Base-by-base conservation (phyloP, 1,140 invertebrate genomes). In the Drosophila sechellia region DNA sequence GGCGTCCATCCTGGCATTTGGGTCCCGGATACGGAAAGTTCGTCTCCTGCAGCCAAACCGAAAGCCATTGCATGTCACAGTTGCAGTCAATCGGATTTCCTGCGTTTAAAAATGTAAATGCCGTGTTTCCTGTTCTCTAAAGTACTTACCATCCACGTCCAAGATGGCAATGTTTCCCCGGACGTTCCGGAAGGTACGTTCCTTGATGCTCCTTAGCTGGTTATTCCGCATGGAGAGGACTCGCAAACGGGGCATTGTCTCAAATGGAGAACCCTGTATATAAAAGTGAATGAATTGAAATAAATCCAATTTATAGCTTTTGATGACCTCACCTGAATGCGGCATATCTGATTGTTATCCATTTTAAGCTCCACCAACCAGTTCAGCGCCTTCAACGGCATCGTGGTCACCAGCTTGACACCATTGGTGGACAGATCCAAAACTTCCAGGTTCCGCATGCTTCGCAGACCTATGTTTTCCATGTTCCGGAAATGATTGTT, bases 301-400 rank as follows among this genome's bases (percentile, higher is more conserved):
- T 48, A n/a, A 1, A 3, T 25, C 1, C 4, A 43, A 12, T 46
- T 34, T n/a, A 15, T 8, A 43, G 15, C 0, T 10, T 35, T 5
- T 46, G 6, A 13, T 15, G 1, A 17, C 11, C 42, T 17, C 93
- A 92, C 91, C 63, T 95, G 94, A 58, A 96, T 94, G 4, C 94
- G 92, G 81, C 95, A 96, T 78, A 96, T 96, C 43, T 94, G 93
- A 93, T 96, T 96, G 81, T 96, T 95, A 85, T 96, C 95, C 93
- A 96, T 94, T 93, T 96, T 96, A 1, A 98, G 91, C 90, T 97
- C 96, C 0, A 97, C 96, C 11, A 98, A 93, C 95, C 96, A 97
- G 89, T 97, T 96, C 93, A 98, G 95, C 27, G 93, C 91, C 20
- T 94, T 93, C 5, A 95, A 93, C 0, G 94, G 93, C 91, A 94